A percentile compares a stretch with the other conserved stretches of the same genome.
These are phyloP conservation scores for Leptestheria dahalacensis DNA, from an alignment of 1,140 invertebrate species.

Conservation along the genomic window DNA sequence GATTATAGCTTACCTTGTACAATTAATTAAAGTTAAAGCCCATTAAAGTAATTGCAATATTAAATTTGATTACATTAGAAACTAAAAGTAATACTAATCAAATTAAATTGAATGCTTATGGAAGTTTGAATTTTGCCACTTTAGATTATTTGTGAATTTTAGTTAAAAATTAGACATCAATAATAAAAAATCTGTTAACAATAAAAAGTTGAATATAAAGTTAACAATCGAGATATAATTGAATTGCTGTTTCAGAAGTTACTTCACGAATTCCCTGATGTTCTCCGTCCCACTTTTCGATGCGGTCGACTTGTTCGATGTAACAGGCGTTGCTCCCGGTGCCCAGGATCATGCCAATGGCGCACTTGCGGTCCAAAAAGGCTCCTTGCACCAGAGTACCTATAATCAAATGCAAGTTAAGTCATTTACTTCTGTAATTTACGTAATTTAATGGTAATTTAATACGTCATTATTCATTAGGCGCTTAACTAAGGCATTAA, in stretches of 20 bases:
- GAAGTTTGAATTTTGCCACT: no score
- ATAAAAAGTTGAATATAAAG: no score
- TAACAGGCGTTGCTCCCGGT: constrained; percentile 69
- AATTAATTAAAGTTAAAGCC: neutral
- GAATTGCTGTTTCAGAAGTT: neutral
- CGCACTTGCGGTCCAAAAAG: constrained; percentile 34
- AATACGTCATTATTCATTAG: no score
- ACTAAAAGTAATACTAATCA: no score
- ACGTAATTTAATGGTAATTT: neutral
- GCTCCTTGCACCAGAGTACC: constrained; percentile 42
- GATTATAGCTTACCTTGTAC: neutral
- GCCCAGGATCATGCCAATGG: constrained; percentile 45
- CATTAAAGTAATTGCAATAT: no score
- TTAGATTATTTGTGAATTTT: no score
- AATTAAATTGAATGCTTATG: no score
- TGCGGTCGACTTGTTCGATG: constrained; percentile 48
- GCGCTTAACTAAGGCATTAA: no score
- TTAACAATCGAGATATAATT: no score
- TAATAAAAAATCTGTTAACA: no score
- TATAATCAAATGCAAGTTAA: constrained; percentile 10
- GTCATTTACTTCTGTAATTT: neutral
- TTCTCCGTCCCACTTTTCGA: constrained; percentile 41
- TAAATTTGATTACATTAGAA: no score
- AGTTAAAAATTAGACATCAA: no score
- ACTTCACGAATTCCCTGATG: constrained; percentile 36